A percentile compares a stretch with the other conserved stretches of the same genome.
Evolutionary conservation across 2,888 invertebrate species (phyloP).

Genomic region (Epinotia nisella): DNA sequence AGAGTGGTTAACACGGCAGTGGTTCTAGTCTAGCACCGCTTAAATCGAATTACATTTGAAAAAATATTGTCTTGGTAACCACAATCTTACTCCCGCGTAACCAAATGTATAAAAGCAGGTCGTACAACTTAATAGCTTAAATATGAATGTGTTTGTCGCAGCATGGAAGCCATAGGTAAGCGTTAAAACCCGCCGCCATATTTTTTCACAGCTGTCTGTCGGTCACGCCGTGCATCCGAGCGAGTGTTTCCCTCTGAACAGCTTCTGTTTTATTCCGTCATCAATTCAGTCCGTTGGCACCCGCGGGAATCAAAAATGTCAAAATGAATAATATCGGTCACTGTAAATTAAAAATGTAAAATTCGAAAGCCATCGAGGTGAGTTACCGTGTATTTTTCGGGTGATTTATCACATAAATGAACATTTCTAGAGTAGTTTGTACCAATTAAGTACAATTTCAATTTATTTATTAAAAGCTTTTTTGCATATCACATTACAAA

Average conservation of each 20-base stretch:
- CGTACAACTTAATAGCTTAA: not conserved
- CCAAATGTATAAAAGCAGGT: too few species aligned
- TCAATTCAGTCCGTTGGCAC: conserved; percentile 5
- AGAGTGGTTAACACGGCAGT: too few species aligned
- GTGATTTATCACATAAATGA: too few species aligned
- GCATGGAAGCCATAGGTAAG: not conserved
- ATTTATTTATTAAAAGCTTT: too few species aligned
- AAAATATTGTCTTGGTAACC: too few species aligned
- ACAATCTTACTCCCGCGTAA: too few species aligned
- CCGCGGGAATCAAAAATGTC: not conserved
- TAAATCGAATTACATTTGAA: too few species aligned
- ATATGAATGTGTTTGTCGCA: not conserved
- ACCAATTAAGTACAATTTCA: too few species aligned
- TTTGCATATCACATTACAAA: too few species aligned
- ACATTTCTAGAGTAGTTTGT: too few species aligned
- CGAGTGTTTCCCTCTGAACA: not conserved
- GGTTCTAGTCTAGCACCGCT: too few species aligned
- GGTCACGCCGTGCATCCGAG: conserved; percentile 2
- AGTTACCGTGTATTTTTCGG: too few species aligned
- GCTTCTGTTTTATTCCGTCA: conserved; percentile 13
- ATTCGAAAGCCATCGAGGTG: not conserved
- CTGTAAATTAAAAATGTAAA: not conserved
- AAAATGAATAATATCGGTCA: conserved; percentile 5
- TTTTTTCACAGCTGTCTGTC: conserved; percentile 10
- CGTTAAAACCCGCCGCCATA: conserved; percentile 8